phyloP scores from a whole-genome alignment of 2,888 invertebrate genomes.

The Brachyptera putata region DNA sequence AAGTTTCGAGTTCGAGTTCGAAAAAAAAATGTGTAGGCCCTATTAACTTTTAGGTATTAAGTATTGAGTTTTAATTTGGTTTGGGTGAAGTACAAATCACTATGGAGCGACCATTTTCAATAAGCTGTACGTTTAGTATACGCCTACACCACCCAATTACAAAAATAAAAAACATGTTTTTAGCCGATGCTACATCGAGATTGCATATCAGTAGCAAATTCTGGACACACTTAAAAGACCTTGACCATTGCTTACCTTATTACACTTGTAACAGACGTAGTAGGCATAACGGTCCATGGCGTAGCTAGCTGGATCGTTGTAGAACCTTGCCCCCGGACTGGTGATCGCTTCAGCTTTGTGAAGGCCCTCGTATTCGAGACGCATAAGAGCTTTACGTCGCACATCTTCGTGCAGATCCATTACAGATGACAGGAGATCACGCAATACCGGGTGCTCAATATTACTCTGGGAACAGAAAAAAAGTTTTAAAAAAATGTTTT shows the following conservation, averaged over 20 bases:
- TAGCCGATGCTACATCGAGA: too few relatives aligned
- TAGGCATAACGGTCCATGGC: slow-evolving; percentile 98
- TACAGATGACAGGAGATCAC: slow-evolving; percentile 74
- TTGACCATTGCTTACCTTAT: slow-evolving; percentile 57
- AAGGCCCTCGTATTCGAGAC: slow-evolving; percentile 93
- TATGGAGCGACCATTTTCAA: too few relatives aligned
- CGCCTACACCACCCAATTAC: too few relatives aligned
- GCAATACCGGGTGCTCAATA: slow-evolving; percentile 77
- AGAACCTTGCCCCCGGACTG: slow-evolving; percentile 62
- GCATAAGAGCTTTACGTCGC: slow-evolving; percentile 87
- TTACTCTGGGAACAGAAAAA: slow-evolving; percentile 53
- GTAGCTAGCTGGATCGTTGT: slow-evolving; percentile 77
- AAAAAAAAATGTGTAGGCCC: too few relatives aligned
- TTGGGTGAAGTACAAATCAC: too few relatives aligned
- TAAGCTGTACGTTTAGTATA: too few relatives aligned
- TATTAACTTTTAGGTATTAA: too few relatives aligned
- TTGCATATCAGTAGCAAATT: too few relatives aligned
- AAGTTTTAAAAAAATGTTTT: neutral
- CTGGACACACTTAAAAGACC: too few relatives aligned
- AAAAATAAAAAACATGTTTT: too few relatives aligned
- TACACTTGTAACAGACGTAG: slow-evolving; percentile 95
- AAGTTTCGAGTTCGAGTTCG: too few relatives aligned
- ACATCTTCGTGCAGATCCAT: slow-evolving; percentile 84
- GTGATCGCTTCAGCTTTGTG: slow-evolving; percentile 66
- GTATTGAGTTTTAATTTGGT: too few relatives aligned